These are phyloP conservation scores for Papilio gigon DNA, from an alignment of 2,888 invertebrate species.

Conservation along the genomic window DNA sequence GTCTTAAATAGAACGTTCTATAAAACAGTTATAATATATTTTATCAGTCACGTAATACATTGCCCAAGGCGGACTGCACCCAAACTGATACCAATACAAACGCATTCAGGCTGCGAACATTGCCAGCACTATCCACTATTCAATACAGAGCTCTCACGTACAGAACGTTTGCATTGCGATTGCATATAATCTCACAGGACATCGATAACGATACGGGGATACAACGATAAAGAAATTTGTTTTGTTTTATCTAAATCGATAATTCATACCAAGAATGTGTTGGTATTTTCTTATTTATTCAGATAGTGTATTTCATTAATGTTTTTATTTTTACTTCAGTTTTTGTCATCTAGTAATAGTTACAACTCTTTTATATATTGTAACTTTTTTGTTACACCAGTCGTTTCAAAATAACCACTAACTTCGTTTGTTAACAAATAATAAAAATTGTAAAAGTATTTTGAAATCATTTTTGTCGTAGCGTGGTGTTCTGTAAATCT, in stretches of 20 bases:
- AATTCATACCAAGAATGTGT: too few relatives aligned
- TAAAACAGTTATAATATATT: conserved; percentile 15
- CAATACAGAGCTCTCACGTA: not conserved
- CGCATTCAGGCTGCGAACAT: not conserved
- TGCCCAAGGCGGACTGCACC: conserved; percentile 16
- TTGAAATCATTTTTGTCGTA: conserved; percentile 16
- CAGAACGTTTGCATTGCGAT: conserved; percentile 18
- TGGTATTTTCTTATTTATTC: not conserved
- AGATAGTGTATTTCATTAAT: not conserved
- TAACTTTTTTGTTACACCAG: not conserved
- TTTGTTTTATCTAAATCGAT: not conserved
- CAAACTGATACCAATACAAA: conserved; percentile 8
- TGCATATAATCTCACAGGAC: conserved; percentile 8
- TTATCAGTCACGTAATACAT: conserved; percentile 29
- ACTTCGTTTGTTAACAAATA: not conserved
- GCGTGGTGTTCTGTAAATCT: conserved; percentile 21
- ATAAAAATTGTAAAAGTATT: conserved; percentile 3
- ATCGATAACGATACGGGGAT: conserved; percentile 8
- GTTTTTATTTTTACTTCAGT: not conserved
- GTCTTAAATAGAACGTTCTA: not conserved
- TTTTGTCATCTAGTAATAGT: too few relatives aligned
- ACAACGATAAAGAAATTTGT: not conserved
- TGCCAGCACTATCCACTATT: not conserved
- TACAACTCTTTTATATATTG: not conserved
- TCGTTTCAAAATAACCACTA: not conserved